These are phyloP conservation scores for Macropus fuliginosus DNA, from an alignment of 2,797 vertebrate species.

Conservation along the genomic window DNA sequence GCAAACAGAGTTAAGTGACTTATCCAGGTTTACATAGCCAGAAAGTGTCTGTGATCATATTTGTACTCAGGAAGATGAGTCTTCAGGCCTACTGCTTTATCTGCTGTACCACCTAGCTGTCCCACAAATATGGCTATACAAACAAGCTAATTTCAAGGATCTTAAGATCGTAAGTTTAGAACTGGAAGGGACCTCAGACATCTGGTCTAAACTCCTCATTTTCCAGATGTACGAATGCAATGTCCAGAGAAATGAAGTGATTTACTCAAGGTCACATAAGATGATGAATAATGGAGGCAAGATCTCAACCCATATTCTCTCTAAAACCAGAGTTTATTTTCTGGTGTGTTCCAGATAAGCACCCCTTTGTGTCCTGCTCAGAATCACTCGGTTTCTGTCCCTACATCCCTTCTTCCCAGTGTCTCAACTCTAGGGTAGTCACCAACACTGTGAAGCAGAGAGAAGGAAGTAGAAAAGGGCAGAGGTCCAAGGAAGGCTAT, in stretches of 20 bases:
- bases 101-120: background rate
- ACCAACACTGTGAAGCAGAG: background rate
- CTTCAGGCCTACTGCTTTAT: too few species aligned
- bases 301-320: background rate
- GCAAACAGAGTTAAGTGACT: background rate
- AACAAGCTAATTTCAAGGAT: background rate
- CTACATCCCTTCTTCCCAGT: background rate
- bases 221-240: background rate
- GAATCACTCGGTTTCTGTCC: background rate
- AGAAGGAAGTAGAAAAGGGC: background rate
- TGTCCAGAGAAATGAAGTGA: background rate
- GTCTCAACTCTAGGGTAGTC: background rate
- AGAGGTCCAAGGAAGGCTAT: background rate
- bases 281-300: background rate
- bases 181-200: background rate
- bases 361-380: background rate
- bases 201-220: background rate
- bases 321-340: background rate
- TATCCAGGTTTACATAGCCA: too few species aligned
- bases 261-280: background rate
- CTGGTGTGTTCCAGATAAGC: background rate
- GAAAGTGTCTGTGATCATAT: too few species aligned
- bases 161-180: background rate
- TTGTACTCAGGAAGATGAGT: too few species aligned
- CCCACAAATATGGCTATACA: background rate